Percentiles rank a stretch among this genome's conserved stretches.
phyloP scores from a whole-genome alignment of 2,888 invertebrate genomes.

The Lycia hirtaria region DNA sequence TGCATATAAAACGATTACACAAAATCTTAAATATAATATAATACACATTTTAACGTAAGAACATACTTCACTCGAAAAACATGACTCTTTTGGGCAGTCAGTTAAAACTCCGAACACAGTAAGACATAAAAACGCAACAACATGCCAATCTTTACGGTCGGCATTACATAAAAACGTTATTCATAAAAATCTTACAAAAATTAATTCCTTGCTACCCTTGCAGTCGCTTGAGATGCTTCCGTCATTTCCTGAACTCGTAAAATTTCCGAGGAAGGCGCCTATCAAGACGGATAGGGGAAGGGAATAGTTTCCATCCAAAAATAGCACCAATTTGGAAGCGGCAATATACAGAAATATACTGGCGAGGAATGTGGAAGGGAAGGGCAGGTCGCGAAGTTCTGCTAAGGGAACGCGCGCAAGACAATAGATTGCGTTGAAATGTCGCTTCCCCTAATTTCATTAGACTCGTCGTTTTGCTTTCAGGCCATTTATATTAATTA shows the following conservation, averaged over 20 bases:
- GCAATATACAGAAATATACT: conserved; percentile 41
- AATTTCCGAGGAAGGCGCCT: conserved; percentile 41
- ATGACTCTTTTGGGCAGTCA: background rate
- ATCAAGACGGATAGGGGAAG: conserved; percentile 45
- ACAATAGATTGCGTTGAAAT: conserved; percentile 13
- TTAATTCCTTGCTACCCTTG: conserved; percentile 34
- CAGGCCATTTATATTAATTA: background rate
- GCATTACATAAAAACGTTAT: conserved; percentile 25
- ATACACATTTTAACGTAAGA: too few relatives aligned
- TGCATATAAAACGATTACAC: too few relatives aligned
- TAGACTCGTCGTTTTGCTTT: background rate
- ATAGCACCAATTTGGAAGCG: conserved; percentile 43
- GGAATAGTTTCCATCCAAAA: conserved; percentile 44
- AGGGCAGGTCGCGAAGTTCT: conserved; percentile 47
- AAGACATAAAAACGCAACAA: conserved; percentile 19
- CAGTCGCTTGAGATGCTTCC: conserved; percentile 37
- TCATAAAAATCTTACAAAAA: conserved; percentile 36
- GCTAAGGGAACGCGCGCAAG: conserved; percentile 10
- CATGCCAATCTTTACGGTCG: conserved; percentile 30
- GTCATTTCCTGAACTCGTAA: conserved; percentile 48
- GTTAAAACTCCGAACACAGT: background rate
- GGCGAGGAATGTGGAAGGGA: conserved; percentile 47
- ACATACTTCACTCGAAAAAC: too few relatives aligned
- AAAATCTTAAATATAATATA: too few relatives aligned
- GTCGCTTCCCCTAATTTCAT: conserved; percentile 11